Evolutionary conservation across 2,888 invertebrate species (phyloP).

Genomic region (Synanthedon myopaeformis): DNA sequence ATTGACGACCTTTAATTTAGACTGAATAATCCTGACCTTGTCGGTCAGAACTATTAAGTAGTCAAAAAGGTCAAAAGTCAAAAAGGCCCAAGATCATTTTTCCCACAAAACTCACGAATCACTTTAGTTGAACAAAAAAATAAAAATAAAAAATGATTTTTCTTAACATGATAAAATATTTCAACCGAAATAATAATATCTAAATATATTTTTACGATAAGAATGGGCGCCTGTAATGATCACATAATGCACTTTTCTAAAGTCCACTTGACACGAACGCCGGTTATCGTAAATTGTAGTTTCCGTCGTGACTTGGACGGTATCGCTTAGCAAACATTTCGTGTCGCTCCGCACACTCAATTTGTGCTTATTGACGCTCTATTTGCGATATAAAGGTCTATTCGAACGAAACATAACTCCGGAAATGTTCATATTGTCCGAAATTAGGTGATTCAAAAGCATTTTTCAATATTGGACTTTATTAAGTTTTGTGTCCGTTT

Average conservation of each 20-base stretch:
- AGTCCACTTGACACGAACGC: neutral
- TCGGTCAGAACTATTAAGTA: too few relatives aligned
- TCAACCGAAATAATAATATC: too few relatives aligned
- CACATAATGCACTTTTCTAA: neutral
- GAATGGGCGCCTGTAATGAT: neutral
- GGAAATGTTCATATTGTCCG: neutral
- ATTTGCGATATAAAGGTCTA: constrained; percentile 19
- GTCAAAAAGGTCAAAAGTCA: too few relatives aligned
- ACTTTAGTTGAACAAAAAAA: too few relatives aligned
- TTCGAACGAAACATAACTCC: neutral
- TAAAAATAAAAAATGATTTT: too few relatives aligned
- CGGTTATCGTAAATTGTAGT: neutral
- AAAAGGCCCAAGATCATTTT: too few relatives aligned
- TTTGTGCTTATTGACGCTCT: constrained; percentile 35
- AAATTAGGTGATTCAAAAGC: neutral
- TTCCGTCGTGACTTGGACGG: constrained; percentile 17
- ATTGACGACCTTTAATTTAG: too few relatives aligned
- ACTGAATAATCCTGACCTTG: too few relatives aligned
- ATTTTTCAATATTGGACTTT: too few relatives aligned
- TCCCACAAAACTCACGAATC: too few relatives aligned
- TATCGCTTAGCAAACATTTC: constrained; percentile 33
- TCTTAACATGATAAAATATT: too few relatives aligned
- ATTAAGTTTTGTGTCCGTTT: too few relatives aligned
- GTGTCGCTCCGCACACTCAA: constrained; percentile 30
- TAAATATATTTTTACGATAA: neutral